A percentile compares a stretch with the other conserved stretches of the same genome.
These are phyloP conservation scores for Apis florea DNA, from an alignment of 1,140 invertebrate genomes.

Conservation along the genomic window DNA sequence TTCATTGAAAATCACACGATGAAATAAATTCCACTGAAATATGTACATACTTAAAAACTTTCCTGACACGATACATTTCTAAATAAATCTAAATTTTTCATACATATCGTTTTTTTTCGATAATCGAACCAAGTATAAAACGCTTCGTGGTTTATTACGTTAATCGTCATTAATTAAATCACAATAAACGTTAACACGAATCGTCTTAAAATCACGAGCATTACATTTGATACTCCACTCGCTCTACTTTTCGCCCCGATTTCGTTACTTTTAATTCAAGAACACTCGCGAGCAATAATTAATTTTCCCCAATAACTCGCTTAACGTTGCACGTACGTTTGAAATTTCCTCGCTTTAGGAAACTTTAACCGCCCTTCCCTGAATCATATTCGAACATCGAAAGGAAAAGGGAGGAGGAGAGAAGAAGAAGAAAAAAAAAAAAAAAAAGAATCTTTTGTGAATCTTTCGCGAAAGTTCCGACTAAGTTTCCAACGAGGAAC, in stretches of 20 bases:
- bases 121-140: too few species aligned
- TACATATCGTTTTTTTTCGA: background rate
- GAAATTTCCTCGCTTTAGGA: constrained; percentile 18
- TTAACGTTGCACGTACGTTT: constrained; percentile 19
- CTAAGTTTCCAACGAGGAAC: constrained; percentile 9
- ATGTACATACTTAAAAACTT: too few species aligned
- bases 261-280: constrained; percentile 21
- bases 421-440: too few species aligned
- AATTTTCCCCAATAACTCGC: constrained; percentile 5
- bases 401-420: constrained; percentile 22
- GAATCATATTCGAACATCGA: constrained; percentile 45
- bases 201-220: too few species aligned
- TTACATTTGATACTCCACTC: constrained; percentile 17
- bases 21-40: too few species aligned
- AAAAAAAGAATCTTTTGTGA: constrained; percentile 58
- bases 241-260: background rate
- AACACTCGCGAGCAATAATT: constrained; percentile 18
- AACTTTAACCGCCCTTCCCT: constrained; percentile 16
- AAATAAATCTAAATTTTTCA: too few species aligned
- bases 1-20: too few species aligned
- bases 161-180: too few species aligned
- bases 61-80: too few species aligned
- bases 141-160: too few species aligned
- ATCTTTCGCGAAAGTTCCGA: constrained; percentile 58
- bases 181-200: too few species aligned